Evolutionary conservation across 2,888 invertebrate species (phyloP), one percentile per base, ranked within the genome.

Genomic region (Oligia fasciuncula): DNA sequence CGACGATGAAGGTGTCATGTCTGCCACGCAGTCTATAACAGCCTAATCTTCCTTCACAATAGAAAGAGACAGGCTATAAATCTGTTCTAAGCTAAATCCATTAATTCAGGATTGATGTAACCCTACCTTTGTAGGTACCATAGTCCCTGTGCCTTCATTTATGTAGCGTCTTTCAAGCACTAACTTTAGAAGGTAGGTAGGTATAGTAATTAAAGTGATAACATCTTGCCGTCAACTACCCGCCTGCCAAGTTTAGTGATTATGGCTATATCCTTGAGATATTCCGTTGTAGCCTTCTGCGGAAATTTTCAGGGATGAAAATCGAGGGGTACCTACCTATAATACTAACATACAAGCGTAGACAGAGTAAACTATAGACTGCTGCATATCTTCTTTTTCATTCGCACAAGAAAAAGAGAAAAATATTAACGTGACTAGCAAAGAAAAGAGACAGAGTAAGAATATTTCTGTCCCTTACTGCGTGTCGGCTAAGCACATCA

Each of bases 181-280:
- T 71, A 75, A 75, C 66, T 83, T 83, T 66, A 62, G 71, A 69
- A 75, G 86, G 79, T 79, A 75, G 86, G 79, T 79, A 76, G 83
- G 70, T 79, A 79, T 79, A 73, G 83, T 78, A 78, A 84, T 84
- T 86, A 83, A 79, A 79, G 63, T 79, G 86, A 84, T 84, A 86
- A 83, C 66, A 86, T 86, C 83, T 83, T 60, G 51, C 63, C 84
- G 73, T 84, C 78, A 83, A 79, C 79, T 86, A 86, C 73, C 79
- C 75, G 49, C 67, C 54, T 14, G n/a, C 40, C 67, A 79, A 86
- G 84, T 76, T 86, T 70, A 83, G 86, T 79, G 73, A 86, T 86
- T 84, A 86, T 83, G 66, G 82, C 62, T 82, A 46, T 68, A 84
- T 77, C 71, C 46, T 60, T 65, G 71, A 74, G 63, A 65, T 77